Base-by-base conservation (phyloP, 2,888 invertebrate species). In the Dermolepida albohirtum region DNA sequence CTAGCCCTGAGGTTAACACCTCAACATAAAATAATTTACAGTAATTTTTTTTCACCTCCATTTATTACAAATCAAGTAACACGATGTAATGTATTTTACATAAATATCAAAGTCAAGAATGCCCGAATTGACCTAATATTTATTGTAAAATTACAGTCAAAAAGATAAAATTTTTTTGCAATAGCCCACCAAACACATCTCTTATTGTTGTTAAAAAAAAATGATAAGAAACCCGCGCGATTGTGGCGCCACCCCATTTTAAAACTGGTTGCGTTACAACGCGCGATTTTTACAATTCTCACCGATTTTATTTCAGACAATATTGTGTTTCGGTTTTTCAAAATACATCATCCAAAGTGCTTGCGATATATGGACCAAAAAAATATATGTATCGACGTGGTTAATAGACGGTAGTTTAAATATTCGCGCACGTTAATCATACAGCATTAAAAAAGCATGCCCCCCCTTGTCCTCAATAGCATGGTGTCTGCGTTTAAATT, bases 61-160 rank as follows among this genome's bases (percentile, higher is more conserved):
- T 54, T 52, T 40, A 52, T 49, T 14, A 17, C 49, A 49, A n/a
- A 5, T 2, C 44, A 44, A 44, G n/a, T 4, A 6, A 12, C 44
- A 59, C 49, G 64, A 69, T 62, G 62, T 27, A 71, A 77, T 79
- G 82, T 83, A 83, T 82, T 83, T 83, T 83, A 82, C 83, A 83
- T 81, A 83, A 83, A 83, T 83, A 83, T 83, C 79, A 76, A 77
- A 78, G 82, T 82, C 81, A 81, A 82, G 74, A 71, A 75, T 79
- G 83, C 83, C 84, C 84, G 83, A 83, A 82, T 80, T 79, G 84
- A 83, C 83, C 76, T 73, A 80, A 82, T 83, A 83, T 83, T 83
- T 83, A 83, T 83, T 81, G 84, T 83, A 83, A 83, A 83, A 82
- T 83, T 82, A 82, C 83, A 69, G 54, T 39, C 49, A 16, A 55